Evolutionary conservation across 2,888 invertebrate species (phyloP).

Genomic region (Pyrocoelia pectoralis): DNA sequence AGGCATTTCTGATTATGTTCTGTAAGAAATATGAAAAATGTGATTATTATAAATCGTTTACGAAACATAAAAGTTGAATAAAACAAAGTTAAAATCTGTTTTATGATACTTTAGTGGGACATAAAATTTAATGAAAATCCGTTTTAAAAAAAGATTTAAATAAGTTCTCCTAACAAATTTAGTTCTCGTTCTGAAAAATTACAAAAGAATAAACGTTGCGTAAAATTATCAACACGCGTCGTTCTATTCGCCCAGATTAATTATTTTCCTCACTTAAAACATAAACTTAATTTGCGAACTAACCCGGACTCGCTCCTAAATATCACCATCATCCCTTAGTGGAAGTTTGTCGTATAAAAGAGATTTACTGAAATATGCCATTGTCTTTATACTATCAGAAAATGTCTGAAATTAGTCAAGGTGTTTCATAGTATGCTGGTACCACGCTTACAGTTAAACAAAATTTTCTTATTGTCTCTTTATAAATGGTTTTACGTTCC

Average conservation of each 20-base stretch:
- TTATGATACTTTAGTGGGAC: background rate
- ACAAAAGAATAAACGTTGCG: background rate
- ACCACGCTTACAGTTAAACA: no score
- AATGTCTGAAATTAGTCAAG: background rate
- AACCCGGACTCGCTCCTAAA: background rate
- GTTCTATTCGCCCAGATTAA: background rate
- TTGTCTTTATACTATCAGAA: background rate
- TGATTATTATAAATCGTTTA: conserved; percentile 1
- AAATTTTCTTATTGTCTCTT: no score
- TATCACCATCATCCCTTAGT: background rate
- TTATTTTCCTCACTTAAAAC: conserved; percentile 1
- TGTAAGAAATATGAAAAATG: background rate
- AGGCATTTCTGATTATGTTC: background rate
- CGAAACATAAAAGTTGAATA: background rate
- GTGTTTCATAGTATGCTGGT: background rate
- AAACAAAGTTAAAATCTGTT: background rate
- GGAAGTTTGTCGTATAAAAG: background rate
- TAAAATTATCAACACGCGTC: background rate
- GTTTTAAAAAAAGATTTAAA: background rate
- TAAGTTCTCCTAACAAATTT: background rate
- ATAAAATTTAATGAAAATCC: background rate
- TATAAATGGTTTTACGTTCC: no score
- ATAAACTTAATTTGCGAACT: background rate
- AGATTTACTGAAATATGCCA: background rate
- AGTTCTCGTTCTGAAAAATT: background rate